Percentiles rank a stretch among this genome's conserved stretches.
Conservation (phyloP, 30 jellyfish, hydroid and myxozoan species). For the Phacellophora camtschatica region DNA sequence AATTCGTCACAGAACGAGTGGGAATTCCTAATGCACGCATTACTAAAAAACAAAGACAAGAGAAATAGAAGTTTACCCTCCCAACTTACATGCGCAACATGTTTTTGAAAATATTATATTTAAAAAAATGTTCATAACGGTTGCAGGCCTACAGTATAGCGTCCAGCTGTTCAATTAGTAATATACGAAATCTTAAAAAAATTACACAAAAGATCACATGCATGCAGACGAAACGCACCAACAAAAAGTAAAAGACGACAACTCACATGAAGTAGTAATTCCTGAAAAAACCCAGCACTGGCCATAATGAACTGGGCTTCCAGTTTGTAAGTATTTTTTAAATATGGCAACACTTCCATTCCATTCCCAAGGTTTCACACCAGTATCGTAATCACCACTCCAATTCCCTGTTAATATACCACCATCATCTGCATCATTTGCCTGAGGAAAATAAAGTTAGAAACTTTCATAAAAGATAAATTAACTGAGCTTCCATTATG, state of each 20-base stretch:
- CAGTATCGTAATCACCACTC: slow-evolving; percentile 91
- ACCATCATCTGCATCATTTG: slow-evolving; percentile 74
- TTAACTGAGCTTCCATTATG: too few species aligned
- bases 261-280: slow-evolving; percentile 71
- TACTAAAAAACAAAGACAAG: too few species aligned
- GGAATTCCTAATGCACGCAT: slow-evolving; percentile 93
- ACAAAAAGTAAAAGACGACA: too few species aligned
- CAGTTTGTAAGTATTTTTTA: slow-evolving; percentile 43
- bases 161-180: too few species aligned
- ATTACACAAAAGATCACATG: too few species aligned
- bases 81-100: too few species aligned
- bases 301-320: slow-evolving; percentile 85
- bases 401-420: slow-evolving; percentile 92
- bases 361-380: slow-evolving; percentile 88
- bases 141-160: too few species aligned
- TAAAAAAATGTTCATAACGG: too few species aligned
- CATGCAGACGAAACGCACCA: neutral
- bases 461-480: too few species aligned
- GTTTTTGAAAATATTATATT: too few species aligned
- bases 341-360: slow-evolving; percentile 73
- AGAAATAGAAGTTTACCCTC: too few species aligned
- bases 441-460: slow-evolving; percentile 54
- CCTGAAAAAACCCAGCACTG: slow-evolving; percentile 99
- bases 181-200: too few species aligned
- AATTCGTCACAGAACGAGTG: slow-evolving; percentile 79